phyloP scores from a whole-genome alignment of 2,113 vertebrate species.

The Rynchops niger region DNA sequence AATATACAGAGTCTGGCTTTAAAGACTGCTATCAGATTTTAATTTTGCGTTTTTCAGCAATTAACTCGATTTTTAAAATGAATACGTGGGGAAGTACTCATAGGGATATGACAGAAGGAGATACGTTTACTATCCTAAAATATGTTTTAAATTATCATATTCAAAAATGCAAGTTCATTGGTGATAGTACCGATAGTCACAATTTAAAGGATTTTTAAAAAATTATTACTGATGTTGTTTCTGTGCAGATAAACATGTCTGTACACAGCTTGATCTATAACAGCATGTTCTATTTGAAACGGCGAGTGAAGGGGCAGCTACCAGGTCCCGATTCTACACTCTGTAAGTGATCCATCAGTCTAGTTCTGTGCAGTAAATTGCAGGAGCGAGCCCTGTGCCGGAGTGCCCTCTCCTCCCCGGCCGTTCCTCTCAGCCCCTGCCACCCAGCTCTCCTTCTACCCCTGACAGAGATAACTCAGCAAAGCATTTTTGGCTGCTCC shows the following conservation, averaged over 20 bases:
- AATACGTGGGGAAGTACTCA: accelerated
- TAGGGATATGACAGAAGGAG: neutral
- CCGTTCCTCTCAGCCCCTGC: neutral
- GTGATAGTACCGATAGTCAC: neutral
- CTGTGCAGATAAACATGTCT: neutral
- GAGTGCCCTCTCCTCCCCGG: neutral
- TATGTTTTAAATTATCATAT: neutral
- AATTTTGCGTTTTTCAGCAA: neutral
- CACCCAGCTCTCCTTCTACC: neutral
- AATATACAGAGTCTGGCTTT: neutral
- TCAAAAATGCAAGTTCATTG: neutral
- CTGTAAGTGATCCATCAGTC: neutral
- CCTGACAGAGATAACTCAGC: neutral
- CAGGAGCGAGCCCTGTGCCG: neutral
- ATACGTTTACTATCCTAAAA: neutral
- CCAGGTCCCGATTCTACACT: neutral
- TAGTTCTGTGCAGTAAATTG: accelerated
- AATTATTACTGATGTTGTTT: neutral
- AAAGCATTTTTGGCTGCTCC: neutral
- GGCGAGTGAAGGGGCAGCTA: neutral
- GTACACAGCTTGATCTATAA: neutral
- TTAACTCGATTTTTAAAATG: neutral
- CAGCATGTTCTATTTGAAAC: neutral
- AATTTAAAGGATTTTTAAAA: neutral
- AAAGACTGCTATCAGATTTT: neutral